These are phyloP conservation scores for Drosophila arawakana DNA, from an alignment of 1,140 invertebrate species.

Conservation along the genomic window DNA sequence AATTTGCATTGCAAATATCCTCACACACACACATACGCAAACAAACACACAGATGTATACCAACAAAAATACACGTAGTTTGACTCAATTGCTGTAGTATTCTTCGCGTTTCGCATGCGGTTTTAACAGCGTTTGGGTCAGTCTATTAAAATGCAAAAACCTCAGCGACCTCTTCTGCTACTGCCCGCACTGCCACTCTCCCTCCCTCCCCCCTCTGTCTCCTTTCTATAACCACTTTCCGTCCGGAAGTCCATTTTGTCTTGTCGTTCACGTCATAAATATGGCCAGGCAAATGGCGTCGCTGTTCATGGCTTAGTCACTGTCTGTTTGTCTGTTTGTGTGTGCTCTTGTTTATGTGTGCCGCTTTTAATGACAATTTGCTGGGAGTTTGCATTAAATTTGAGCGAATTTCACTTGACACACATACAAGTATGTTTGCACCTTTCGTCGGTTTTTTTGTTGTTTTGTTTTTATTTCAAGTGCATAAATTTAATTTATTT, in stretches of 20 bases:
- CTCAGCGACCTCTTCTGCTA: neutral
- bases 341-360: constrained; percentile 54
- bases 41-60: constrained; percentile 26
- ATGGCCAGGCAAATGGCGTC: constrained; percentile 68
- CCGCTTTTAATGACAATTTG: constrained; percentile 81
- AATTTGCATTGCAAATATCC: constrained; percentile 77
- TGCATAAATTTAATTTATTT: constrained; percentile 79
- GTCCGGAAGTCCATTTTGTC: constrained; percentile 80
- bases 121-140: constrained; percentile 75
- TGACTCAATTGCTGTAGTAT: constrained; percentile 38
- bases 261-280: constrained; percentile 83
- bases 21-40: constrained; percentile 36
- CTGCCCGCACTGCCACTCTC: neutral
- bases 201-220: no score
- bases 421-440: constrained; percentile 47
- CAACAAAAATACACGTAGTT: constrained; percentile 17
- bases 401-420: constrained; percentile 72
- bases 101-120: constrained; percentile 75
- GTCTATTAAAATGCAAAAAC: constrained; percentile 81
- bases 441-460: constrained; percentile 30
- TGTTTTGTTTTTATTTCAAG: constrained; percentile 34
- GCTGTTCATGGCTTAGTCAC: constrained; percentile 68
- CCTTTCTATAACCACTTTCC: neutral
- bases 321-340: constrained; percentile 16
- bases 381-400: constrained; percentile 76